A percentile compares a stretch with the other conserved stretches of the same genome.
These are phyloP conservation scores for Austrolebias charrua DNA, from an alignment of 2,797 vertebrate species.

Conservation along the genomic window DNA sequence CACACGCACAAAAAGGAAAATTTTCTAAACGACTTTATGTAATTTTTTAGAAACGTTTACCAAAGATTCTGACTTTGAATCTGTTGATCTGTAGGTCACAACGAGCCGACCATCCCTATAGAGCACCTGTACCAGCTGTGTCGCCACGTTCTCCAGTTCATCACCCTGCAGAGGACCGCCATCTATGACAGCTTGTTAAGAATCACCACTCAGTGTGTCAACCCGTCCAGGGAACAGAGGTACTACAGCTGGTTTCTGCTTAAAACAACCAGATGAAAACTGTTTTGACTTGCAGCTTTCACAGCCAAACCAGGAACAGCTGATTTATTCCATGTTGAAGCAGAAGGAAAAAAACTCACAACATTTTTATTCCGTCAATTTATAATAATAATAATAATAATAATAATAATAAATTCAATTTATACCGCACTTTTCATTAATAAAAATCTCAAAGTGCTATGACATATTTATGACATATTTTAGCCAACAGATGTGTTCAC, in stretches of 20 bases:
- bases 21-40: background rate
- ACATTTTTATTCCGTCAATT: too few relatives aligned
- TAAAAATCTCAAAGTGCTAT: too few relatives aligned
- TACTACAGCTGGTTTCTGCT: conserved; percentile 45
- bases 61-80: background rate
- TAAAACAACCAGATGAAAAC: background rate
- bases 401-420: too few relatives aligned
- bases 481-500: too few relatives aligned
- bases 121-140: conserved; percentile 79
- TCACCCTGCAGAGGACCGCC: conserved; percentile 80
- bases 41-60: background rate
- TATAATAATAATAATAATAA: too few relatives aligned
- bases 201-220: conserved; percentile 70
- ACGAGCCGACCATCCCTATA: conserved; percentile 80
- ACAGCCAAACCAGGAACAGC: too few relatives aligned
- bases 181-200: conserved; percentile 85
- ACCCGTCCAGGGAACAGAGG: conserved; percentile 85
- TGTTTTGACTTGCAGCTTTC: too few relatives aligned
- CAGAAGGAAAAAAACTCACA: too few relatives aligned
- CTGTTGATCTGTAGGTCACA: conserved; percentile 79
- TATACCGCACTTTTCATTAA: too few relatives aligned
- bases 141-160: conserved; percentile 82
- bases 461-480: too few relatives aligned
- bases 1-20: background rate
- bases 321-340: too few relatives aligned